Base-by-base conservation (phyloP, 2,797 vertebrate genomes). In the Acestrorhynchus altus region DNA sequence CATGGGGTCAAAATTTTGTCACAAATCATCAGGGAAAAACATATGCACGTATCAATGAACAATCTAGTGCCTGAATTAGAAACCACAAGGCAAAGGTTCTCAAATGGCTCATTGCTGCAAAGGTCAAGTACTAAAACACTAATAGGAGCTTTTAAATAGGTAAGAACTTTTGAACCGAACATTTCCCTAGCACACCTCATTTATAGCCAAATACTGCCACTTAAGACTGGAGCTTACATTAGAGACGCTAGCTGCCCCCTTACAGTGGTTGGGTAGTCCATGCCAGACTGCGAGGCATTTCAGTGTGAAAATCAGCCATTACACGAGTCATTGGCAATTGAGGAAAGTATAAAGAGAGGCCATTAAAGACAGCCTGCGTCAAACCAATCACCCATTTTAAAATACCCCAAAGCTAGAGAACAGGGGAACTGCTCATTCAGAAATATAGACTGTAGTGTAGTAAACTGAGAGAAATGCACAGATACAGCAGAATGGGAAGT, bases 231-330 rank as follows among this genome's bases (percentile, higher is more conserved):
- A 18, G 65, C 46, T 67, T 47, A 46, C 64, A 49, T 49, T 67
- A 68, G 66, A 49, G 65, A 31, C 26, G 57, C 52, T 61, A 26
- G 47, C 47, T 44, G 66, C 22, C 64, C 22, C 8, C 40, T 15
- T 54, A 59, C 67, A 63, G 74, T 35, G 26, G 40, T 44, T 39
- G 26, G 11, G 46, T 39, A 59, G 49, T 20, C 49, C 85, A 77
- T 79, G 68, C 72, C 86, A 76, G 77, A 79, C 77, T 81, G 83
- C 59, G 85, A 79, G 82, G 81, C 80, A 81, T 83, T 85, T 89
- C 70, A 81, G 80, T 86, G 88, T 88, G 24, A 90, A 88, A 90
- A 88, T 90, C 83, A 83, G 88, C 87, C 86, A 83, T 87, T 89
- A 88, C 84, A 87, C 82, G 85, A 89, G 86, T 82, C 71, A 70